Base-by-base conservation (phyloP, 2,797 vertebrate species). In the Percopsis omiscomaycus region DNA sequence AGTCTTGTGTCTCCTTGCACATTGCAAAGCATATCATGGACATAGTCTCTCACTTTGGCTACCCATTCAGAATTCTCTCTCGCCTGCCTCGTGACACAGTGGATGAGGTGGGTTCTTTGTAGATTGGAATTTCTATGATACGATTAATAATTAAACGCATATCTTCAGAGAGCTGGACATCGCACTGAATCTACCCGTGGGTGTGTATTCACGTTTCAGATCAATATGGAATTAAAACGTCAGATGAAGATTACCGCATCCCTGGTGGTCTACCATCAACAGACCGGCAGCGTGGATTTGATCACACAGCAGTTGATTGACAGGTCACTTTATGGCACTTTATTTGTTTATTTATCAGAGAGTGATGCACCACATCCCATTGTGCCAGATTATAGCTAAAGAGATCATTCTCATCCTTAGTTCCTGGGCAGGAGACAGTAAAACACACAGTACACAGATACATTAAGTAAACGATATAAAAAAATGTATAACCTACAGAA, bases 61-160 rank as follows among this genome's bases (percentile, higher is more conserved):
- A 59, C 68, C 91, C 91, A 0, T 11, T 89, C 51, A 61, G 87
- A 32, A 85, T 92, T 69, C 89, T 91, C 28, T 88, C 88, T 47
- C 82, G 90, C 15, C 81, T 92, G 14, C 86, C 85, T 27, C 80
- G 66, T 9, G 83, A 85, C 32, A 69, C 87, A 0, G 79, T 91
- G 44, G 68, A 86, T 61, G 85, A 88, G 62, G 91, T 90, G 67
- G 84, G 86, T 55, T 0, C 2, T 1, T 2, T 0, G 0, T 11
- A 51, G 14, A 53, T 12, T 22, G 22, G 44, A 44, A 29, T 29
- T 12, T 3, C 10, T 14, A 45, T 42, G 22, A n/a, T 16, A 6
- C 12, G 27, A 29, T 14, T 13, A 51, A 12, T 53, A 15, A 12
- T 3, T 45, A 9, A 27, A 22, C 12, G 46, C 29, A 15, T 16